These are phyloP conservation scores for Oscheius sp. DNA, from an alignment of 2,888 invertebrate genomes.

Conservation along the genomic window DNA sequence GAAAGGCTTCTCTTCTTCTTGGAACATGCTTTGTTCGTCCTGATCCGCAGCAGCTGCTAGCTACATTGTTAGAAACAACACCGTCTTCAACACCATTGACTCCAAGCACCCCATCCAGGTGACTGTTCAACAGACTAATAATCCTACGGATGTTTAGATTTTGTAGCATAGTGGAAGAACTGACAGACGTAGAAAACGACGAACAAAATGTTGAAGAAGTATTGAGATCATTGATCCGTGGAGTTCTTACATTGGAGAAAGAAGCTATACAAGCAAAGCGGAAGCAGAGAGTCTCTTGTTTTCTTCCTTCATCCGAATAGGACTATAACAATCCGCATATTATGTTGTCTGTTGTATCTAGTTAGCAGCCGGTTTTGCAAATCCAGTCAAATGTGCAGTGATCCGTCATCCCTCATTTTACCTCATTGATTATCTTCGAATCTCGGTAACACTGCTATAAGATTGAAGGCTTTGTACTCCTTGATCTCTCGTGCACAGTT, in stretches of 20 bases:
- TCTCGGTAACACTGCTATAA: not conserved
- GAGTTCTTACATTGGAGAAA: constrained; percentile 49
- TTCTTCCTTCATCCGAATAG: not conserved
- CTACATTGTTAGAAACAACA: not conserved
- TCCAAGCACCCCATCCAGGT: constrained; percentile 36
- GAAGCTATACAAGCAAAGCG: constrained; percentile 13
- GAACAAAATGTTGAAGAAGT: constrained; percentile 45
- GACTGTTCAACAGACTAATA: not conserved
- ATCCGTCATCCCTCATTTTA: not conserved
- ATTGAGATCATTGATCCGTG: constrained; percentile 50
- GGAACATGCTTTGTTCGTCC: constrained; percentile 9
- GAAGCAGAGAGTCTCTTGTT: not conserved
- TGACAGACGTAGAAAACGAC: constrained; percentile 35
- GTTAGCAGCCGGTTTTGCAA: constrained; percentile 20
- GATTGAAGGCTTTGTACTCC: not conserved
- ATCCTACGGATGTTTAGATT: constrained; percentile 40
- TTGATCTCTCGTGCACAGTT: not conserved
- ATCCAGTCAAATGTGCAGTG: not conserved
- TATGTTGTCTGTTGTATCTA: constrained; percentile 8
- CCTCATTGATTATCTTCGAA: not conserved
- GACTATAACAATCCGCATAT: too few species aligned
- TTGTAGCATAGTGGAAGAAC: constrained; percentile 45
- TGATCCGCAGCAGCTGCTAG: not conserved
- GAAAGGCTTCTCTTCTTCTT: constrained; percentile 52
- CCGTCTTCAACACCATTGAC: not conserved